Percentiles rank a stretch among this genome's conserved stretches.
phyloP scores from a whole-genome alignment of 2,113 vertebrate genomes.

The Ictalurus punctatus region DNA sequence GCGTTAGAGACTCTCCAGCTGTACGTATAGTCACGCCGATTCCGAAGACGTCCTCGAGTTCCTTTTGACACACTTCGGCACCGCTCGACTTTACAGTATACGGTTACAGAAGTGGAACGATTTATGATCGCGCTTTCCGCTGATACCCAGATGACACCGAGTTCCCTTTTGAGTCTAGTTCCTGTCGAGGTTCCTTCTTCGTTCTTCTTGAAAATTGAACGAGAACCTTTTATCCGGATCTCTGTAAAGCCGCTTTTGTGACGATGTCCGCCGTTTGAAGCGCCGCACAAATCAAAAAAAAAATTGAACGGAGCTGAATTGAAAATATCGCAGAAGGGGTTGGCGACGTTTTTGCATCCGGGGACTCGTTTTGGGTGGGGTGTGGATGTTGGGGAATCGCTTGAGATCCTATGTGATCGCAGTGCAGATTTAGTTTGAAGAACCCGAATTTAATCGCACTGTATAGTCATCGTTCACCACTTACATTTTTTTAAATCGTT shows the following conservation, averaged over 20 bases:
- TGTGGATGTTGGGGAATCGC: no score
- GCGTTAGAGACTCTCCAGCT: neutral
- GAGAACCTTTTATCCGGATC: neutral
- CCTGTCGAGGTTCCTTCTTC: neutral
- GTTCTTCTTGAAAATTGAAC: neutral
- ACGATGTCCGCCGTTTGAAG: no score
- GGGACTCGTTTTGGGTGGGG: no score
- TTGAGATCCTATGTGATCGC: no score
- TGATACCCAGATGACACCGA: neutral
- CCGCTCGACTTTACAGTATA: neutral
- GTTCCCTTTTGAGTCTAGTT: neutral
- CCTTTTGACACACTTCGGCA: neutral
- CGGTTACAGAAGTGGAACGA: neutral
- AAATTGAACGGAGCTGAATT: no score
- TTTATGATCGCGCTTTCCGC: neutral
- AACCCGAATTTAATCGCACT: no score
- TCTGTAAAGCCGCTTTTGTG: neutral
- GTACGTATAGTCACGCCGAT: neutral
- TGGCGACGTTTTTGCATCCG: no score
- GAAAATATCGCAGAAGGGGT: no score
- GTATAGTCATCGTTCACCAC: no score
- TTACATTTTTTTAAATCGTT: no score
- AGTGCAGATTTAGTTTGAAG: no score
- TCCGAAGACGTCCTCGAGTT: neutral
- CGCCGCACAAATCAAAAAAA: no score